These are phyloP conservation scores for Polydrusus tereticollis DNA, from an alignment of 2,888 invertebrate species.

Conservation along the genomic window DNA sequence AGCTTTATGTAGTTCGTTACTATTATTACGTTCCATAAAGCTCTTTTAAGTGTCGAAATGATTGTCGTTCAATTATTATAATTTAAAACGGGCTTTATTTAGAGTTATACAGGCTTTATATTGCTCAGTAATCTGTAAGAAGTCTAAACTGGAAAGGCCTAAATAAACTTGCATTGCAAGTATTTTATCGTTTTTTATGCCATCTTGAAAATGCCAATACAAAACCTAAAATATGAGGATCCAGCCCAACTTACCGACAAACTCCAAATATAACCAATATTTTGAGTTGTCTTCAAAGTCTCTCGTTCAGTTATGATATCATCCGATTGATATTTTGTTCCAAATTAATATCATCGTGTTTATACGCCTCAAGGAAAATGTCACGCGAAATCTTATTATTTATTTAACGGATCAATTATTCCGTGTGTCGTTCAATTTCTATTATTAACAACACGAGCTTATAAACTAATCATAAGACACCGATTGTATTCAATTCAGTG, in stretches of 20 bases:
- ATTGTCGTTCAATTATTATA: constrained; percentile 39
- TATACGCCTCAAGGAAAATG: constrained; percentile 8
- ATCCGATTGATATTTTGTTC: not conserved
- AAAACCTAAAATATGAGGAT: too few species aligned
- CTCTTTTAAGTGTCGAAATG: constrained; percentile 35
- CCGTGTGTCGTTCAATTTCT: constrained; percentile 2
- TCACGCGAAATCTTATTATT: constrained; percentile 13
- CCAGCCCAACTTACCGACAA: too few species aligned
- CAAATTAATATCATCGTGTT: not conserved
- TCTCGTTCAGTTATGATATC: too few species aligned
- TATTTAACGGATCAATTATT: constrained; percentile 19
- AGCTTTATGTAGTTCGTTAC: constrained; percentile 32
- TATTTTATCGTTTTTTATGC: too few species aligned
- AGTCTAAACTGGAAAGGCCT: not conserved
- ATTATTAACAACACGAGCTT: constrained; percentile 16
- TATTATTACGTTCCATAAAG: constrained; percentile 35
- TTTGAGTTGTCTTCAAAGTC: too few species aligned
- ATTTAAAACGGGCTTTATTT: constrained; percentile 13
- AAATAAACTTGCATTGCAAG: too few species aligned
- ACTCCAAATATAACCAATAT: too few species aligned
- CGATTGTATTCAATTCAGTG: constrained; percentile 7
- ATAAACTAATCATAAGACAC: constrained; percentile 17
- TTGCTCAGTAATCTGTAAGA: too few species aligned
- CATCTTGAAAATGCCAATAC: too few species aligned
- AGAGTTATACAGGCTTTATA: not conserved